Evolutionary conservation across 1,140 invertebrate genomes (phyloP).

Genomic region (Brachionus rotundiformis): DNA sequence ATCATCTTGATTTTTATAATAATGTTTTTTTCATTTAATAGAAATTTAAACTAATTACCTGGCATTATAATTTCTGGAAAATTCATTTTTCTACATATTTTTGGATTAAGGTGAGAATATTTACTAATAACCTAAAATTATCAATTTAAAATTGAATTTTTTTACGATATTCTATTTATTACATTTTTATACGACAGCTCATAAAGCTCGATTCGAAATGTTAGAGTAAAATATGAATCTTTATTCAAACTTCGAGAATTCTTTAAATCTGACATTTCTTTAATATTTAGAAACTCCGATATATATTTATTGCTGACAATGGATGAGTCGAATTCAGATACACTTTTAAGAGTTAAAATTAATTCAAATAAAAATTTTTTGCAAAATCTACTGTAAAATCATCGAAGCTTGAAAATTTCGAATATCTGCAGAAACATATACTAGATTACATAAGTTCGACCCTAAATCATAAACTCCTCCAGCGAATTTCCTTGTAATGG

Average conservation of each 20-base stretch:
- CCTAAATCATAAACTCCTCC: slow-evolving; percentile 32
- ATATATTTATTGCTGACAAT: slow-evolving; percentile 6
- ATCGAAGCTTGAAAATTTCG: slow-evolving; percentile 35
- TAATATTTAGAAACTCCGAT: background rate
- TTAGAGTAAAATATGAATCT: background rate
- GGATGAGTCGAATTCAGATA: slow-evolving; percentile 32
- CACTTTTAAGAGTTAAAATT: background rate
- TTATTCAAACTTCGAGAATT: background rate
- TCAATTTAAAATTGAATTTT: background rate
- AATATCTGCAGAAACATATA: slow-evolving; percentile 16
- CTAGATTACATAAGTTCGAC: slow-evolving; percentile 43
- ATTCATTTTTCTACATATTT: slow-evolving; percentile 50
- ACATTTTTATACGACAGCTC: slow-evolving; percentile 30
- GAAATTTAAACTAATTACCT: background rate
- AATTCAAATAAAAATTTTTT: background rate
- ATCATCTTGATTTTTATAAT: no score
- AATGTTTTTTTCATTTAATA: background rate
- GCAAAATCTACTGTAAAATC: slow-evolving; percentile 9
- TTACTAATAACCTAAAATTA: background rate
- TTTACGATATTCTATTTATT: no score
- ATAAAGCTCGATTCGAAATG: slow-evolving; percentile 28
- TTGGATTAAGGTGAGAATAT: slow-evolving; percentile 36
- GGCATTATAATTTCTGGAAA: slow-evolving; percentile 52
- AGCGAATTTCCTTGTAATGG: slow-evolving; percentile 13
- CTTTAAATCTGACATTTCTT: background rate